Percentiles rank a stretch among this genome's conserved stretches.
phyloP scores from a whole-genome alignment of 2,113 vertebrate species.

The Chroicocephalus ridibundus region DNA sequence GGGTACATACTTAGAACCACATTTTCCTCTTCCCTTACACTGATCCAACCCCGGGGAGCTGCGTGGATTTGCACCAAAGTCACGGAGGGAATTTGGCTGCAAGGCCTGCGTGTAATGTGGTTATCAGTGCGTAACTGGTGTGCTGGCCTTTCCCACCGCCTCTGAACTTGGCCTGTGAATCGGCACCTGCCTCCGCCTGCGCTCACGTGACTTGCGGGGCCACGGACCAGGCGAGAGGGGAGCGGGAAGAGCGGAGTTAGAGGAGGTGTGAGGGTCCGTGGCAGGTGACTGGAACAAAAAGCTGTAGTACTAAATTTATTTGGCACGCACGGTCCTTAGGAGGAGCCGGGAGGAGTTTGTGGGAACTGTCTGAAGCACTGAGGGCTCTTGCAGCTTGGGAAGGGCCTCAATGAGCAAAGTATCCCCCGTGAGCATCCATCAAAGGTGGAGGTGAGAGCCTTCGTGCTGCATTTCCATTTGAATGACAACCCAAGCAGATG shows the following conservation, averaged over 20 bases:
- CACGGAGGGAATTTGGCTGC: neutral
- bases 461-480: neutral
- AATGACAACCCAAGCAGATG: neutral
- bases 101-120: neutral
- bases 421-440: neutral
- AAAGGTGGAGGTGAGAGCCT: neutral
- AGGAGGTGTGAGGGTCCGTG: neutral
- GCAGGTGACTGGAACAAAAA: neutral
- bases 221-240: neutral
- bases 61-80: neutral
- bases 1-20: neutral
- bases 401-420: neutral
- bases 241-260: neutral
- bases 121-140: neutral
- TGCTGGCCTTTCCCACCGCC: neutral
- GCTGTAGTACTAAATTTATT: neutral
- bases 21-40: neutral
- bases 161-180: neutral
- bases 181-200: neutral
- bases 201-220: fast-evolving
- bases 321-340: neutral
- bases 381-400: neutral
- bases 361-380: neutral
- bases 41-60: neutral
- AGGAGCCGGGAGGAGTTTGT: neutral